A percentile compares a stretch with the other conserved stretches of the same genome.
Evolutionary conservation across 2,113 vertebrate species (phyloP).

Genomic region (Psilopsiagon aurifrons): DNA sequence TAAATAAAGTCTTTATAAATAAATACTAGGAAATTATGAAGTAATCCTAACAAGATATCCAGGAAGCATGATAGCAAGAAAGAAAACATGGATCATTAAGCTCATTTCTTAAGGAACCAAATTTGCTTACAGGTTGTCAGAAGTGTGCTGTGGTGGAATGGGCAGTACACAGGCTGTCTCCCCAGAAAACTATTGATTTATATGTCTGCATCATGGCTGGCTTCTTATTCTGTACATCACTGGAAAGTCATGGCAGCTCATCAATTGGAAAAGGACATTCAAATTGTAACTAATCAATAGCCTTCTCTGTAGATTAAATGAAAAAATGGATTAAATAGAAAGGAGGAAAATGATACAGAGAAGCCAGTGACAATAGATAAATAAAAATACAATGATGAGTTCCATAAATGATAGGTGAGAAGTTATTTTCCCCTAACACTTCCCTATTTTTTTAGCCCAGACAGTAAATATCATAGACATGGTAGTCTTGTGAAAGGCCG

Average conservation of each 20-base stretch:
- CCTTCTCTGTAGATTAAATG: slow-evolving; percentile 48
- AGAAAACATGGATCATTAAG: neutral
- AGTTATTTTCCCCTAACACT: neutral
- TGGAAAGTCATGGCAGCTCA: neutral
- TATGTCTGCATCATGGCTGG: slow-evolving; percentile 11
- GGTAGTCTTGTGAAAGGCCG: neutral
- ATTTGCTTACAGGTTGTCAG: neutral
- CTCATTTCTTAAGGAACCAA: neutral
- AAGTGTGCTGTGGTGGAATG: slow-evolving; percentile 24
- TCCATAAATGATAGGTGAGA: neutral
- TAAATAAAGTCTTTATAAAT: neutral
- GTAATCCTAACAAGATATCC: neutral
- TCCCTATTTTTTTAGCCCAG: neutral
- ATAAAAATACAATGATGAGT: neutral
- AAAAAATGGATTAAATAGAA: slow-evolving; percentile 43
- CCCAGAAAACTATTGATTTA: slow-evolving; percentile 50
- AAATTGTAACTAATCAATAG: slow-evolving; percentile 53
- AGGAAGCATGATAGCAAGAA: neutral
- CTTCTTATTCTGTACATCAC: slow-evolving; percentile 45
- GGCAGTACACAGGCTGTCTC: neutral
- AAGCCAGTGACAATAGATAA: neutral
- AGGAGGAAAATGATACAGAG: neutral
- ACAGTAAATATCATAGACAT: slow-evolving; percentile 35
- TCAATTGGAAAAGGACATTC: slow-evolving; percentile 27
- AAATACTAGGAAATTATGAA: neutral